Evolutionary conservation across 64 coral and sea anemone species (phyloP), one percentile per base, ranked within the genome.

Genomic region (Platygyra sinensis): DNA sequence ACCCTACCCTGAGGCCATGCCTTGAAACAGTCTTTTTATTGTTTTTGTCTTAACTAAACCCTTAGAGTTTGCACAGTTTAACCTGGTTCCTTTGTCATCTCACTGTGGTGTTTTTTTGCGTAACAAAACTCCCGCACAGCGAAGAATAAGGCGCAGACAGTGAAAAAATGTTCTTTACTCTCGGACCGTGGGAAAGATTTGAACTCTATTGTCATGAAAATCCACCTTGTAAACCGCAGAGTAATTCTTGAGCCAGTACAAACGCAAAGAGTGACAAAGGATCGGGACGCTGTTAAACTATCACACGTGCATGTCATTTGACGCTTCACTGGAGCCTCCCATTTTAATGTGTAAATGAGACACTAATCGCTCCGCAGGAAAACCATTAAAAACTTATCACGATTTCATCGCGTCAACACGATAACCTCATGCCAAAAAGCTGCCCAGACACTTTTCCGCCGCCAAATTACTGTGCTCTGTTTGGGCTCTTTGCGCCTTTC

Each of bases 91-190:
- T 71, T 85, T 71, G 63, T 85, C 20, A 71, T 85, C 51, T 67
- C 62, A 51, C 63, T 67, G 38, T 27, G 20, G 63, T 24, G 63
- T 85, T 85, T 46, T n/a, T 85, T 85, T 71, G 39, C 81, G 72
- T 85, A 22, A 85, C 81, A 85, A 85, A 85, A 85, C 81, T 85
- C 33, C 80, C 39, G 61, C 80, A 33, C 17, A 13, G 69, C 29
- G 52, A 84, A 91, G 59, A 74, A 91, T 80, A 91, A 74, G n/a
- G 67, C 30, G 15, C 32, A 84, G 72, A 73, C 71, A 91, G 89
- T 82, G 80, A 55, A 63, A 91, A 91, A 91, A 91, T 91, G 80
- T 85, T 63, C 72, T 84, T 91, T 91, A 91, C 84, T 91, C 73
- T 31, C 15, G 4, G 89, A 91, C 72, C 89, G 89, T 91, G 89